These are phyloP conservation scores for Melanargia galathea DNA, from an alignment of 2,888 invertebrate species.

Conservation along the genomic window DNA sequence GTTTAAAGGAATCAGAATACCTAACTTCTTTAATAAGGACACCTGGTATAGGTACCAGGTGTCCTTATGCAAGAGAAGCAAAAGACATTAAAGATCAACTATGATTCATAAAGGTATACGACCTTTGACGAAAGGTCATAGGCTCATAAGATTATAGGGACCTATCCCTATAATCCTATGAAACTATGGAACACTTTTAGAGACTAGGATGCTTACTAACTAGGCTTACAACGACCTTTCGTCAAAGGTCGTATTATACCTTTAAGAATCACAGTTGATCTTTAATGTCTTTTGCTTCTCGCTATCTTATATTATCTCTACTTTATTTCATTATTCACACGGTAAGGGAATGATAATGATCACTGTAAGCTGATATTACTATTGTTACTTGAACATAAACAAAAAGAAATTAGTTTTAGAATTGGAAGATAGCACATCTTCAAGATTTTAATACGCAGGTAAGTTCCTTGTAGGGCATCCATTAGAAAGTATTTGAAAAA, in stretches of 20 bases:
- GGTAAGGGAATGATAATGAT: not conserved
- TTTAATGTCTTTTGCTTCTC: slow-evolving; percentile 10
- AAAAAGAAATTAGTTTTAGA: too few relatives aligned
- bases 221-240: slow-evolving; percentile 33
- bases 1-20: too few relatives aligned
- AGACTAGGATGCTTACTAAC: slow-evolving; percentile 28
- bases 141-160: not conserved
- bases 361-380: too few relatives aligned
- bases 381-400: too few relatives aligned
- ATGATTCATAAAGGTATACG: slow-evolving; percentile 32
- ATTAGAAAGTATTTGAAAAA: too few relatives aligned
- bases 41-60: too few relatives aligned
- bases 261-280: slow-evolving; percentile 26
- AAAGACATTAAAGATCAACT: slow-evolving; percentile 15
- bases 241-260: too few relatives aligned
- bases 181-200: slow-evolving; percentile 29
- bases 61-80: too few relatives aligned
- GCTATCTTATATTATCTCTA: not conserved
- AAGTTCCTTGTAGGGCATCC: too few relatives aligned
- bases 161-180: not conserved
- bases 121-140: slow-evolving; percentile 34
- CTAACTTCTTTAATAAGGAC: too few relatives aligned
- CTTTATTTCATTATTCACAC: not conserved
- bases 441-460: too few relatives aligned
- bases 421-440: too few relatives aligned